Evolutionary conservation across 2,113 vertebrate species (phyloP).

Genomic region (Rhinolophus sinicus): DNA sequence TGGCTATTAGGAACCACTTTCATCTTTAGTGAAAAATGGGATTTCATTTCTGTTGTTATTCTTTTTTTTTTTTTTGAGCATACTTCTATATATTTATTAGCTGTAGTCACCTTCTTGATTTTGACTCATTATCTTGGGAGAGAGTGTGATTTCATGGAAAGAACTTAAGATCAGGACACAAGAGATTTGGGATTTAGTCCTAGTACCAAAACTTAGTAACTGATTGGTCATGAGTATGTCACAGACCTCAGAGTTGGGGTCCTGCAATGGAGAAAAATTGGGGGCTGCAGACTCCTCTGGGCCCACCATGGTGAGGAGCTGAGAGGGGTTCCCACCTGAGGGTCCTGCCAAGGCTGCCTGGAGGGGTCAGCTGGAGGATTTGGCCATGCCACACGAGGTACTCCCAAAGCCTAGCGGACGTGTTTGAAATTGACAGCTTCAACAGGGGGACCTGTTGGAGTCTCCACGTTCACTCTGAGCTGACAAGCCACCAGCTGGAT

Average conservation of each 20-base stretch:
- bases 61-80: background rate
- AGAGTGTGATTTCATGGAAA: background rate
- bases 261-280: background rate
- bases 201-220: background rate
- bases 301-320: accelerated
- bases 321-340: background rate
- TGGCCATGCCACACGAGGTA: too few species aligned
- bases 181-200: background rate
- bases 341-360: too few species aligned
- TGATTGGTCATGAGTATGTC: too few species aligned
- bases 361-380: background rate
- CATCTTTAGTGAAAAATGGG: background rate
- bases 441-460: accelerated
- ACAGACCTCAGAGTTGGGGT: accelerated
- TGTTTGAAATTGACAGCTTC: background rate
- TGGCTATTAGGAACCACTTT: background rate
- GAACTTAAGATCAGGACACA: background rate
- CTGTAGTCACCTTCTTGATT: background rate
- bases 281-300: accelerated
- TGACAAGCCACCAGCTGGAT: background rate
- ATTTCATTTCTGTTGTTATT: background rate
- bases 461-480: background rate
- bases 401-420: background rate
- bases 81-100: background rate
- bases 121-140: background rate